Percentiles rank a stretch among this genome's conserved stretches.
Evolutionary conservation across 2,113 vertebrate species (phyloP).

Genomic region (Phylloscopus trochilus): DNA sequence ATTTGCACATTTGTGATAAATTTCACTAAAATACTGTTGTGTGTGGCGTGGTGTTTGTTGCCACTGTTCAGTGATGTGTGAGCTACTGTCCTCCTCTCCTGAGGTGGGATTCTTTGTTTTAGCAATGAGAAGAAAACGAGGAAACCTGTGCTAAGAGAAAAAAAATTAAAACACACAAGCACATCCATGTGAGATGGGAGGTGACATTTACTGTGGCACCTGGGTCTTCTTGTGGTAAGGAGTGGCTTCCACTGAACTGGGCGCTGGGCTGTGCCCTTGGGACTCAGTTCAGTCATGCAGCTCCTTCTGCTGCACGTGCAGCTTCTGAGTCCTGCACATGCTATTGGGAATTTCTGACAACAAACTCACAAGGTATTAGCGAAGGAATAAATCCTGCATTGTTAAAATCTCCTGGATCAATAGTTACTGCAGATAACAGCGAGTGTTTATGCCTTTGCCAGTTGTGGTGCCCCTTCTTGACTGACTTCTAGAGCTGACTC

Average conservation of each 20-base stretch:
- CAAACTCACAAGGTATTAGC: not conserved
- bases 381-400: not conserved
- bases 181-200: not conserved
- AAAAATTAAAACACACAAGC: not conserved
- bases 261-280: rapidly evolving
- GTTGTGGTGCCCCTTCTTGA: not conserved
- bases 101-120: not conserved
- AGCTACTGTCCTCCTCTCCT: not conserved
- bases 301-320: not conserved
- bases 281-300: not conserved
- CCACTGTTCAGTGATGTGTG: rapidly evolving
- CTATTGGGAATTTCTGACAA: not conserved
- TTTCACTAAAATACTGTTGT: not conserved
- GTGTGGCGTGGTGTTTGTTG: not conserved
- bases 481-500: not conserved
- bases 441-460: not conserved
- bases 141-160: not conserved
- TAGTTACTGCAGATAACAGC: not conserved
- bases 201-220: not conserved
- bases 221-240: not conserved
- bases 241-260: not conserved
- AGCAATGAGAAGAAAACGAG: not conserved
- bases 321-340: not conserved
- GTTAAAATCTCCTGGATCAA: not conserved
- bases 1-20: not conserved